phyloP scores from a whole-genome alignment of 2,113 vertebrate species.

The Fulica atra region DNA sequence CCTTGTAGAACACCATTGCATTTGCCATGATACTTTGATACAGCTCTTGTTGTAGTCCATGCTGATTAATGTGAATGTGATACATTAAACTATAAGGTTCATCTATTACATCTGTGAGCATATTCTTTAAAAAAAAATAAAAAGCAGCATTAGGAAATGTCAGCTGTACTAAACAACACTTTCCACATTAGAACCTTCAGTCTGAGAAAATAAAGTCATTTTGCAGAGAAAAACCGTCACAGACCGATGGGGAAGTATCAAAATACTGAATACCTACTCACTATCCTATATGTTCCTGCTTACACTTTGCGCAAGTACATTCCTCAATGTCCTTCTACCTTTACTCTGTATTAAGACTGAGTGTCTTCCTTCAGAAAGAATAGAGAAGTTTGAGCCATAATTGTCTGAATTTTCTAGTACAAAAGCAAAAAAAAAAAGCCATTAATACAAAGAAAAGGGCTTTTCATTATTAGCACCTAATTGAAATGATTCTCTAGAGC shows the following conservation, averaged over 20 bases:
- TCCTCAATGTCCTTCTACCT: background rate
- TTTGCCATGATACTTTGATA: background rate
- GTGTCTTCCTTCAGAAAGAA: background rate
- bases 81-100: background rate
- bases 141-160: background rate
- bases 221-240: background rate
- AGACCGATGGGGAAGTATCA: background rate
- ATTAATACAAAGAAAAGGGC: background rate
- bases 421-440: background rate
- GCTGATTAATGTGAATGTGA: background rate
- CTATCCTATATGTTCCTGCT: background rate
- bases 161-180: background rate
- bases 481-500: slow-evolving; percentile 13
- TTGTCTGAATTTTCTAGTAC: background rate
- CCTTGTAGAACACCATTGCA: background rate
- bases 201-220: background rate
- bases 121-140: background rate
- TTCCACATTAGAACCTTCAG: background rate
- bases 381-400: background rate
- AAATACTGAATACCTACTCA: background rate
- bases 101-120: background rate
- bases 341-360: background rate
- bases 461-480: slow-evolving; percentile 7
- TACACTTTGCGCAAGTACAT: background rate
- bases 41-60: background rate